phyloP scores from a whole-genome alignment of 1,140 invertebrate species.

The Magallana angulata region DNA sequence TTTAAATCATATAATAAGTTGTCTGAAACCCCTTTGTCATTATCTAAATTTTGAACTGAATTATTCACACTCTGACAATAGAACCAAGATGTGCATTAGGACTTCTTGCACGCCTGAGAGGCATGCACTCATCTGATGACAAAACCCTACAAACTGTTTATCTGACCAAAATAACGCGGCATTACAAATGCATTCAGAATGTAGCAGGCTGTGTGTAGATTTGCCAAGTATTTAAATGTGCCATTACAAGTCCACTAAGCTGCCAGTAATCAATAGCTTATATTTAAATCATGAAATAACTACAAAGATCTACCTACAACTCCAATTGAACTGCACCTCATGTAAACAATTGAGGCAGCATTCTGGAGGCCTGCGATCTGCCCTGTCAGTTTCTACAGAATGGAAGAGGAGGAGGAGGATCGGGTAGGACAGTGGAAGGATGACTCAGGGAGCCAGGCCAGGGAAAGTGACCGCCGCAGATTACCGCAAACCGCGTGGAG shows the following conservation, averaged over 20 bases:
- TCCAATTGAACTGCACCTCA: neutral
- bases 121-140: conserved; percentile 7
- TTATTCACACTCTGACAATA: neutral
- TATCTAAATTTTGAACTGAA: neutral
- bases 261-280: conserved; percentile 25
- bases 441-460: no score
- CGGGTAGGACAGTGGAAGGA: no score
- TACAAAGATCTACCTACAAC: conserved; percentile 33
- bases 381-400: neutral
- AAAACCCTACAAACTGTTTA: neutral
- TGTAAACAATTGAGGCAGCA: conserved; percentile 13
- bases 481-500: neutral
- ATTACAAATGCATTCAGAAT: neutral
- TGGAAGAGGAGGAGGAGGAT: neutral
- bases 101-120: neutral
- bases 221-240: conserved; percentile 34
- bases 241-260: conserved; percentile 24
- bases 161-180: neutral
- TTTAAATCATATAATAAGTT: no score
- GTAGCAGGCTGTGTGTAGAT: neutral
- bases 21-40: neutral
- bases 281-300: conserved; percentile 35
- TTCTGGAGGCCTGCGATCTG: neutral
- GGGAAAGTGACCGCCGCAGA: conserved; percentile 6
- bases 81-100: neutral